These are phyloP conservation scores for Drosophila peninsularis DNA, from an alignment of 2,888 invertebrate species.

Conservation along the genomic window DNA sequence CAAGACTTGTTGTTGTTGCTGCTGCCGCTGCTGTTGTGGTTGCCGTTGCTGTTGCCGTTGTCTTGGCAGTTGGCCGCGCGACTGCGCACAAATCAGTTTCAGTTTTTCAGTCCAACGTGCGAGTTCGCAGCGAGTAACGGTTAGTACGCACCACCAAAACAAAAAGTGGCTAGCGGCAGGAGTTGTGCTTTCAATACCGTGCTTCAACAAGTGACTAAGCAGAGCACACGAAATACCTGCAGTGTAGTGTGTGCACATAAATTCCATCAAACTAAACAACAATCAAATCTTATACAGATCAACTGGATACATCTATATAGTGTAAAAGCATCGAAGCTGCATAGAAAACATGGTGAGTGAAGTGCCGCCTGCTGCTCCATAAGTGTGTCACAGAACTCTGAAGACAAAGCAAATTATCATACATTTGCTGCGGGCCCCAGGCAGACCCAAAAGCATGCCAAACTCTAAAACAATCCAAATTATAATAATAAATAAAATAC, in stretches of 20 bases:
- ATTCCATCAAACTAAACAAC: neutral
- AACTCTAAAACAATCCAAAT: constrained; percentile 37
- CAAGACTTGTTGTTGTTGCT: constrained; percentile 36
- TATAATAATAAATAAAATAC: constrained; percentile 2
- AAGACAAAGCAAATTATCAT: constrained; percentile 55
- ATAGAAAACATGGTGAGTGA: constrained; percentile 66
- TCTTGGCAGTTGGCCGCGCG: constrained; percentile 77
- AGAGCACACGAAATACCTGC: constrained; percentile 22
- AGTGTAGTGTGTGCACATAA: constrained; percentile 14
- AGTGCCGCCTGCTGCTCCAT: constrained; percentile 4
- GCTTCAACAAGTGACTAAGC: constrained; percentile 18
- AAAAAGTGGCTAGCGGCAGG: constrained; percentile 4
- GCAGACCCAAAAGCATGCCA: constrained; percentile 58
- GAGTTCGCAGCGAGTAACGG: constrained; percentile 81
- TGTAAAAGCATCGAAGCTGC: constrained; percentile 10
- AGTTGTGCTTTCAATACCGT: constrained; percentile 17
- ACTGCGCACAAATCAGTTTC: constrained; percentile 82
- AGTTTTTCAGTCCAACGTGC: constrained; percentile 84
- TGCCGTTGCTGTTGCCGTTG: constrained; percentile 46
- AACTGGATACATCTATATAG: constrained; percentile 6
- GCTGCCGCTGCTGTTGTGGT: constrained; percentile 20
- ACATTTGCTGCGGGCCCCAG: constrained; percentile 17
- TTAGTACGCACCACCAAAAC: constrained; percentile 44
- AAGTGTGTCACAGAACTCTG: constrained; percentile 61
- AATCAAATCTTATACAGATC: constrained; percentile 2